Conservation (phyloP, 2,113 vertebrate genomes). For the Cercopithecus mona region DNA sequence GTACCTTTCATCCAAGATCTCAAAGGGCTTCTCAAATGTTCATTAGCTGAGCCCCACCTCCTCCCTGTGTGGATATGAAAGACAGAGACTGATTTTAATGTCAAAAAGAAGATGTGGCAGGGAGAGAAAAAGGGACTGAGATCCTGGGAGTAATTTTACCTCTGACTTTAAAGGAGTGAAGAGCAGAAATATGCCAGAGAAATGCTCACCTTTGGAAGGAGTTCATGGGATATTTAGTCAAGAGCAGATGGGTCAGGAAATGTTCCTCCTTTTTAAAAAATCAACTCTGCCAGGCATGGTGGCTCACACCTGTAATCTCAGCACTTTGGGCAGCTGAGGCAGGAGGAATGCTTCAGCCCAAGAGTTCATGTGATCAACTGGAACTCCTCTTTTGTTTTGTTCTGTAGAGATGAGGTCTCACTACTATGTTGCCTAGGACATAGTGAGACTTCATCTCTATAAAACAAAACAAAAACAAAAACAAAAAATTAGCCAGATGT, state of each 20-base stretch:
- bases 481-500: too few relatives aligned
- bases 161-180: conserved; percentile 30
- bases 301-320: too few relatives aligned
- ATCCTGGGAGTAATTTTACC: background rate
- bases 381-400: too few relatives aligned
- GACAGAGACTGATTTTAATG: conserved; percentile 45
- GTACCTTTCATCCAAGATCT: conserved; percentile 77
- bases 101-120: conserved; percentile 13
- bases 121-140: background rate
- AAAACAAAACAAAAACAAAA: too few relatives aligned
- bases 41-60: conserved; percentile 57
- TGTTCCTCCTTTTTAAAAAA: background rate
- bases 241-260: background rate
- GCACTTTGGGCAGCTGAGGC: too few relatives aligned
- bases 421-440: too few relatives aligned
- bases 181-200: background rate
- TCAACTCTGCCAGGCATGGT: background rate
- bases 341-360: too few relatives aligned
- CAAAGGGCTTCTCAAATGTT: conserved; percentile 73
- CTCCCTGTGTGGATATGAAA: conserved; percentile 56
- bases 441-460: too few relatives aligned
- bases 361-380: too few relatives aligned
- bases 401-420: too few relatives aligned
- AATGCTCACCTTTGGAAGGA: background rate
- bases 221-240: background rate